A percentile compares a stretch with the other conserved stretches of the same genome.
phyloP scores from a whole-genome alignment of 2,888 invertebrate species.

The Antheraea yamamai region DNA sequence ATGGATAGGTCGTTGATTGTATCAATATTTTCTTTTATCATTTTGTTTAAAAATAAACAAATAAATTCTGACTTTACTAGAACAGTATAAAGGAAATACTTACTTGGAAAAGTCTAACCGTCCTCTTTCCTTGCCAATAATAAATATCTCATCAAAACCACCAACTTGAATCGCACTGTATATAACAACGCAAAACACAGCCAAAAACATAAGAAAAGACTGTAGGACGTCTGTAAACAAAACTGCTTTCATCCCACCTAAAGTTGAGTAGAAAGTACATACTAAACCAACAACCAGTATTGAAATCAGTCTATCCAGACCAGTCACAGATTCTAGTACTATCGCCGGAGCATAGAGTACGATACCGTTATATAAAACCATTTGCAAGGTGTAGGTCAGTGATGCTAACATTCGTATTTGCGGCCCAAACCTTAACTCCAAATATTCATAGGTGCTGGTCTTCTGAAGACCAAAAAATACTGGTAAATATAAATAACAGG shows the following conservation, averaged over 20 bases:
- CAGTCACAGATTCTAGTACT: constrained; percentile 93
- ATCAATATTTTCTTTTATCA: background rate
- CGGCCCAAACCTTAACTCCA: constrained; percentile 93
- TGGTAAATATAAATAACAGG: constrained; percentile 89
- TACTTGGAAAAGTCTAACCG: constrained; percentile 88
- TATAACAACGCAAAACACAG: constrained; percentile 89
- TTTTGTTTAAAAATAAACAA: background rate
- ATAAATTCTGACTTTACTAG: no score
- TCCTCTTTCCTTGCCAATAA: constrained; percentile 85
- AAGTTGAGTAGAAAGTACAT: constrained; percentile 92
- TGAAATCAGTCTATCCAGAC: constrained; percentile 87
- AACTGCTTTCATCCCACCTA: constrained; percentile 96
- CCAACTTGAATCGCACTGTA: constrained; percentile 87
- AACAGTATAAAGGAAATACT: constrained; percentile 35
- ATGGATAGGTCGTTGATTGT: background rate
- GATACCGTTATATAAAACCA: constrained; percentile 94
- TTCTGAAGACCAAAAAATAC: constrained; percentile 92
- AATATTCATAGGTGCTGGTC: constrained; percentile 96
- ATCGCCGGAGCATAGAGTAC: constrained; percentile 96
- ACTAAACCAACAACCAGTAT: constrained; percentile 89
- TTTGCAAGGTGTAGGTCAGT: constrained; percentile 92
- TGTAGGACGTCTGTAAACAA: constrained; percentile 93
- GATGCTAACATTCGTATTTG: constrained; percentile 89
- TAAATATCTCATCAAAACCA: constrained; percentile 87
- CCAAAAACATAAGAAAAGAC: constrained; percentile 91